Evolutionary conservation across 2,888 invertebrate genomes (phyloP).

Genomic region (Chymomyza fuscimana): DNA sequence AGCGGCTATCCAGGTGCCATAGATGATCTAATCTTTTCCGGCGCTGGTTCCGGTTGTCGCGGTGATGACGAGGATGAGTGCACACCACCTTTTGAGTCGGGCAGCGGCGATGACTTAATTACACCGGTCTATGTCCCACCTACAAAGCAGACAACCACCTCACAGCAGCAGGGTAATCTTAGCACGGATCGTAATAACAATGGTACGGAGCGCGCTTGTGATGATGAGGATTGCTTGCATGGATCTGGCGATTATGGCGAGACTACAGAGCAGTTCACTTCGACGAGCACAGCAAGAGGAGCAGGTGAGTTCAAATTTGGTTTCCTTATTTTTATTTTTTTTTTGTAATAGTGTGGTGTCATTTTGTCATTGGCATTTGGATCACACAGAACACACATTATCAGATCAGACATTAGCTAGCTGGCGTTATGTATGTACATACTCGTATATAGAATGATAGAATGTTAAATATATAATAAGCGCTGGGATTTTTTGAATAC

Average conservation of each 20-base stretch:
- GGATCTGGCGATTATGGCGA: slow-evolving; percentile 89
- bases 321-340: slow-evolving; percentile 12
- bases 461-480: slow-evolving; percentile 23
- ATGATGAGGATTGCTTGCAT: slow-evolving; percentile 92
- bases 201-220: slow-evolving; percentile 83
- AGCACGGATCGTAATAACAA: slow-evolving; percentile 64
- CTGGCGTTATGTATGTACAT: slow-evolving; percentile 24
- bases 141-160: slow-evolving; percentile 85
- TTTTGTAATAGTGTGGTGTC: slow-evolving; percentile 51
- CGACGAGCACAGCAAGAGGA: slow-evolving; percentile 81
- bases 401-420: slow-evolving; percentile 42
- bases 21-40: slow-evolving; percentile 95
- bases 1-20: slow-evolving; percentile 88
- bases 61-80: slow-evolving; percentile 96
- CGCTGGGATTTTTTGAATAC: slow-evolving; percentile 25
- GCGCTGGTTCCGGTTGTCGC: slow-evolving; percentile 94
- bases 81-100: slow-evolving; percentile 89
- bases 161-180: slow-evolving; percentile 75
- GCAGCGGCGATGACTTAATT: slow-evolving; percentile 94
- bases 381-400: slow-evolving; percentile 44
- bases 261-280: slow-evolving; percentile 83
- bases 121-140: slow-evolving; percentile 95
- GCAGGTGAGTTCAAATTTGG: slow-evolving; percentile 77
- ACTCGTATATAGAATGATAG: slow-evolving; percentile 36
- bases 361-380: slow-evolving; percentile 70